phyloP scores from a whole-genome alignment of 64 coral and sea anemone species.

The Cladopsammia gracilis region DNA sequence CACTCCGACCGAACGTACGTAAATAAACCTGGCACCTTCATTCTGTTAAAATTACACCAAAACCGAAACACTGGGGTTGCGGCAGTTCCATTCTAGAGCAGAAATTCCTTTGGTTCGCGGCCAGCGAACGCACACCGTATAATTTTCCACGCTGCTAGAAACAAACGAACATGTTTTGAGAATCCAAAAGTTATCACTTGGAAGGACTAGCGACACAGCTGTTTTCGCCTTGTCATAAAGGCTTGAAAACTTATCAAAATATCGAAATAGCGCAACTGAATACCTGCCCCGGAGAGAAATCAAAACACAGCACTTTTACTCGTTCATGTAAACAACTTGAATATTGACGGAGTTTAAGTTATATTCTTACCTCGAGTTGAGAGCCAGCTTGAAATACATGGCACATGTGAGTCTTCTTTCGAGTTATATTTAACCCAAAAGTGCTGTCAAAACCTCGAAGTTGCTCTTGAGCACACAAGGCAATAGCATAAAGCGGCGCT shows the following conservation, averaged over 20 bases:
- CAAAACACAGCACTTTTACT: slow-evolving; percentile 33
- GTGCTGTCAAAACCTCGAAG: slow-evolving; percentile 89
- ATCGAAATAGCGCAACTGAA: background rate
- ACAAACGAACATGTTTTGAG: background rate
- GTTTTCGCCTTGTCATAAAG: background rate
- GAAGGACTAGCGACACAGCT: background rate
- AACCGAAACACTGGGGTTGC: background rate
- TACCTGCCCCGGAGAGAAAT: slow-evolving; percentile 32
- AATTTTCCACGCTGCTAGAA: background rate
- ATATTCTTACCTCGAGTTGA: slow-evolving; percentile 81
- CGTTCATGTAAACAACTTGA: slow-evolving; percentile 45
- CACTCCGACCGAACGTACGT: background rate
- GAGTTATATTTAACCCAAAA: slow-evolving; percentile 92
- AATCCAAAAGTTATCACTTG: background rate
- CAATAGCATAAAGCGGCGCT: slow-evolving; percentile 91
- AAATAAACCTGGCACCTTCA: background rate
- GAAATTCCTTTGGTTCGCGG: slow-evolving; percentile 13
- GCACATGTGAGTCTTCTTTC: slow-evolving; percentile 93
- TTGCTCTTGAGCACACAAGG: slow-evolving; percentile 92
- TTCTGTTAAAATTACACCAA: background rate
- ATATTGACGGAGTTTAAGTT: slow-evolving; percentile 13
- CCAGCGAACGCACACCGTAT: background rate
- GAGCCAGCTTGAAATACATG: slow-evolving; percentile 91
- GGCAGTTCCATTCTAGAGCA: background rate
- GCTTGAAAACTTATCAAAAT: background rate